Percentiles rank a stretch among this genome's conserved stretches.
Conservation (phyloP, 2,113 vertebrate genomes). For the Pluvianellus socialis region DNA sequence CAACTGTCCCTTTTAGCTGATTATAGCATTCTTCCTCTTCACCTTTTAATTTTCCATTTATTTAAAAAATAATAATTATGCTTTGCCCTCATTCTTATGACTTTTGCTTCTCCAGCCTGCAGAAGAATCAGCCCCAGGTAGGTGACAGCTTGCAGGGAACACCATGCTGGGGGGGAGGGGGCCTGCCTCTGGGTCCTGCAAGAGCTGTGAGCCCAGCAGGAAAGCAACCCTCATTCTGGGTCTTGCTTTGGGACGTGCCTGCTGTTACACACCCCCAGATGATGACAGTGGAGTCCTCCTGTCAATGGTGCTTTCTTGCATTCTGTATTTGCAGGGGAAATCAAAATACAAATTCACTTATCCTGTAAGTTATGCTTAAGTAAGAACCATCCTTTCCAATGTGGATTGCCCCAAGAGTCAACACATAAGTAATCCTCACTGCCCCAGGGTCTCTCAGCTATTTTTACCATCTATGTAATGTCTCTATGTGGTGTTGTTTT, state of each 20-base stretch:
- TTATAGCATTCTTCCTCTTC: background rate
- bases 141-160: background rate
- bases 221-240: background rate
- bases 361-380: background rate
- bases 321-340: background rate
- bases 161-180: fast-evolving
- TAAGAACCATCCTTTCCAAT: background rate
- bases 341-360: background rate
- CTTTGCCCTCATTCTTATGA: background rate
- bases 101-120: background rate
- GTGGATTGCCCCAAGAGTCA: background rate
- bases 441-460: background rate
- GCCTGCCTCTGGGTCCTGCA: background rate
- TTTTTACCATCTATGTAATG: background rate
- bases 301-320: background rate
- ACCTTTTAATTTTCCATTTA: background rate
- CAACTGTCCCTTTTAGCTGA: background rate
- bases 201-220: background rate
- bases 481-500: background rate
- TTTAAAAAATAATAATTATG: background rate
- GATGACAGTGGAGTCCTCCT: background rate
- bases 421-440: background rate
- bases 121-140: background rate
- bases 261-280: background rate
- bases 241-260: background rate